Percentiles rank a stretch among this genome's conserved stretches.
These are phyloP conservation scores for Pristionchus maxplancki DNA, from an alignment of 2,888 invertebrate species.

Conservation along the genomic window DNA sequence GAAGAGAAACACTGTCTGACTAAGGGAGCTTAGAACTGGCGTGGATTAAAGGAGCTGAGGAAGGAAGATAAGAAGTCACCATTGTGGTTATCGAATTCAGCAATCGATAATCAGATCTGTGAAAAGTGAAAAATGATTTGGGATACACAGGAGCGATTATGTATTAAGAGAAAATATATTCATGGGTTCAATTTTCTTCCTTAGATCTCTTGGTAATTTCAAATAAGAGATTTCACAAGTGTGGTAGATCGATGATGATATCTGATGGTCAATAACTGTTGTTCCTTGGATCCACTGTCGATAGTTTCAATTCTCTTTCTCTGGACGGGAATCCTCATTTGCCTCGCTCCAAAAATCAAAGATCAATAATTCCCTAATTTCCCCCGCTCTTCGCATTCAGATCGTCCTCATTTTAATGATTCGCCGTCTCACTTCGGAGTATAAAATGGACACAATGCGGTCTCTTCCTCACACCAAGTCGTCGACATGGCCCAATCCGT, in stretches of 20 bases:
- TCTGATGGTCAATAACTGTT: too few species aligned
- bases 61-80: conserved; percentile 3
- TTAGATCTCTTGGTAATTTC: too few species aligned
- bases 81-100: background rate
- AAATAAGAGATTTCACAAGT: too few species aligned
- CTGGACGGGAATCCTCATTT: too few species aligned
- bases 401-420: background rate
- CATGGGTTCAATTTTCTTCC: too few species aligned
- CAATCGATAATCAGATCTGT: conserved; percentile 20
- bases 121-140: background rate
- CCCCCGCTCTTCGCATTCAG: background rate
- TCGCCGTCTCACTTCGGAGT: background rate
- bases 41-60: conserved; percentile 1
- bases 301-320: too few species aligned
- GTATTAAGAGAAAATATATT: too few species aligned
- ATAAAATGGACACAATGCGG: background rate
- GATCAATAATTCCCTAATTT: background rate
- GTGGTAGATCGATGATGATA: too few species aligned
- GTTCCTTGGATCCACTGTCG: too few species aligned
- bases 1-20: background rate
- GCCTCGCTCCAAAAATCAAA: too few species aligned
- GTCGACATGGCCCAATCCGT: too few species aligned
- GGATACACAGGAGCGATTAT: background rate
- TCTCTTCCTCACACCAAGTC: conserved; percentile 21
- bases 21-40: background rate